Conservation (phyloP, 2,113 vertebrate genomes). For the Heteronetta atricapilla region DNA sequence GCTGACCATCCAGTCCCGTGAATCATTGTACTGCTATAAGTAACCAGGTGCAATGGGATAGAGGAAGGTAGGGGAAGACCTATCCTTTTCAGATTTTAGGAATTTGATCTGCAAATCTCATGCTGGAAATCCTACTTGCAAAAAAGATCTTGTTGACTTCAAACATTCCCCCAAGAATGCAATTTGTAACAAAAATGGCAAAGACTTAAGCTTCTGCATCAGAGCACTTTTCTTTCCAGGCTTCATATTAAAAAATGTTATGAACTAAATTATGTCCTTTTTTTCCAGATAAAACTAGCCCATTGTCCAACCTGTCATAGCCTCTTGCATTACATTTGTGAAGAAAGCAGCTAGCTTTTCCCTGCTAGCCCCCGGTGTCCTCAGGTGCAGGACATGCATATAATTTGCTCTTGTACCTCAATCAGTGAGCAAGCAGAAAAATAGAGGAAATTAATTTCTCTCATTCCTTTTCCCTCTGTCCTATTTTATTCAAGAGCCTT, state of each 20-base stretch:
- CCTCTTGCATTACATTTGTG: not conserved
- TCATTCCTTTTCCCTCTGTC: constrained; percentile 17
- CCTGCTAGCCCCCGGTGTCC: constrained; percentile 28
- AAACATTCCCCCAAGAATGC: not conserved
- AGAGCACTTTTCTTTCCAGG: not conserved
- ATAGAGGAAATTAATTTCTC: constrained; percentile 78
- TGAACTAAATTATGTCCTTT: not conserved
- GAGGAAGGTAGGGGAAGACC: not conserved
- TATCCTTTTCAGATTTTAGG: not conserved
- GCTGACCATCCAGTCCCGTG: not conserved
- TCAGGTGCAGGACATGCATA: constrained; percentile 70
- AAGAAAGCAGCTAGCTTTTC: not conserved
- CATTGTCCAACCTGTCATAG: not conserved
- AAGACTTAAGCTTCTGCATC: not conserved
- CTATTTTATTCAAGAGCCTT: constrained; percentile 78
- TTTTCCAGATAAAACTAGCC: not conserved
- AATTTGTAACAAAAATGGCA: not conserved
- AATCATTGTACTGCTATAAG: not conserved
- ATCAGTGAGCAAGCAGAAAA: constrained; percentile 71
- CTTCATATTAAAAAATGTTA: not conserved
- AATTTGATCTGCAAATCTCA: not conserved
- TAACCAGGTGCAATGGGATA: not conserved
- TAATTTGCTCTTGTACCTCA: constrained; percentile 65
- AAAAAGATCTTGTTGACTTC: not conserved
- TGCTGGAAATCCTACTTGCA: not conserved